Evolutionary conservation across 2,113 vertebrate species (phyloP).

Genomic region (Morone chrysops): DNA sequence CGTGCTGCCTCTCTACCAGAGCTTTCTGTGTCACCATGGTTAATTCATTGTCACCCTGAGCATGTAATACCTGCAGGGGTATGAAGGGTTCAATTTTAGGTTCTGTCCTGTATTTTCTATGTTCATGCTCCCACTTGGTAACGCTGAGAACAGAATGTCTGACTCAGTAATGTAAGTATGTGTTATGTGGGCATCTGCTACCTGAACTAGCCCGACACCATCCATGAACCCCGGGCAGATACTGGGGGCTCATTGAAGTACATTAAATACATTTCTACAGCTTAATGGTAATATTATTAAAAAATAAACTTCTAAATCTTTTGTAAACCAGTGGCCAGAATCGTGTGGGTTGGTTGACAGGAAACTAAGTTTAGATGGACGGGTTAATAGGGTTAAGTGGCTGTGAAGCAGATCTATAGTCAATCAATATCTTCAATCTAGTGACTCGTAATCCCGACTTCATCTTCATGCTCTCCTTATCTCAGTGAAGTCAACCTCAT

Average conservation of each 20-base stretch:
- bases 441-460: slow-evolving; percentile 34
- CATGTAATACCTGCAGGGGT: slow-evolving; percentile 38
- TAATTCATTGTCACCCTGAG: slow-evolving; percentile 52
- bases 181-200: not conserved
- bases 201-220: not conserved
- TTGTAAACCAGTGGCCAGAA: not conserved
- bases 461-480: slow-evolving; percentile 1
- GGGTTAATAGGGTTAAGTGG: not conserved
- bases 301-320: not conserved
- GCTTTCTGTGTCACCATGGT: slow-evolving; percentile 35
- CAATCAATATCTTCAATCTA: slow-evolving; percentile 26
- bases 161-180: not conserved
- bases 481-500: slow-evolving; percentile 7
- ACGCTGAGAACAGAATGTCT: slow-evolving; percentile 15
- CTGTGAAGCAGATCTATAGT: slow-evolving; percentile 10
- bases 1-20: slow-evolving; percentile 25
- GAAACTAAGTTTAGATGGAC: not conserved
- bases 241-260: not conserved
- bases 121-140: slow-evolving; percentile 6
- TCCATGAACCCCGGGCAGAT: not conserved
- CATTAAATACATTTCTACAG: not conserved
- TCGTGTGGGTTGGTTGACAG: not conserved
- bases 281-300: not conserved
- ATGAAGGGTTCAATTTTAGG: slow-evolving; percentile 33
- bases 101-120: slow-evolving; percentile 35